Percentiles rank a stretch among this genome's conserved stretches.
Evolutionary conservation across 2,113 vertebrate species (phyloP).

Genomic region (Pedetes capensis): DNA sequence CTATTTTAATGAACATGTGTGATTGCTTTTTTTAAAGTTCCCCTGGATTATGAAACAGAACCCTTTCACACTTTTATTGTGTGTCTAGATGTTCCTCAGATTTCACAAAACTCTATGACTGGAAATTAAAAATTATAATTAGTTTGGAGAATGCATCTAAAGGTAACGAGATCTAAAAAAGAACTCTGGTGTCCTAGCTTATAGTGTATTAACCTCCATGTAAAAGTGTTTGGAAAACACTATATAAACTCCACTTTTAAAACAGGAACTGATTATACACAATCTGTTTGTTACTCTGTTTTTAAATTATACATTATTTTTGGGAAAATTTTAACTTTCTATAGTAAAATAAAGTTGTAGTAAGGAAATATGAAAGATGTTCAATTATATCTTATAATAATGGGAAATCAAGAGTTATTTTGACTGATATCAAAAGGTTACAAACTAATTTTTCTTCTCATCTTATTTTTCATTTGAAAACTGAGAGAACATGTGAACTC

Average conservation of each 20-base stretch:
- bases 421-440: neutral
- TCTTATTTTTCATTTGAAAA: neutral
- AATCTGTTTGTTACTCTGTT: neutral
- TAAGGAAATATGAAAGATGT: neutral
- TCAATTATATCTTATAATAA: neutral
- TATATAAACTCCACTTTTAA: neutral
- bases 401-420: neutral
- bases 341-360: neutral
- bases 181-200: conserved; percentile 55
- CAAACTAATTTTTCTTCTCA: neutral
- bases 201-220: conserved; percentile 49
- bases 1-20: neutral
- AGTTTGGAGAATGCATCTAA: conserved; percentile 56
- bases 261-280: neutral
- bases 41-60: neutral
- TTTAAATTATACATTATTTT: neutral
- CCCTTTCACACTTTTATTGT: conserved; percentile 9
- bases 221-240: conserved; percentile 23
- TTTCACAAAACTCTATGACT: conserved; percentile 65
- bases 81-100: neutral
- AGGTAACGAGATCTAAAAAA: conserved; percentile 66
- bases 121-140: conserved; percentile 69
- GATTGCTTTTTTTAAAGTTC: neutral
- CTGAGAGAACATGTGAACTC: neutral
- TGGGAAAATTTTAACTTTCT: neutral